A percentile compares a stretch with the other conserved stretches of the same genome.
Evolutionary conservation across 1,140 invertebrate genomes (phyloP).

Genomic region (Aphaenogaster rudis): DNA sequence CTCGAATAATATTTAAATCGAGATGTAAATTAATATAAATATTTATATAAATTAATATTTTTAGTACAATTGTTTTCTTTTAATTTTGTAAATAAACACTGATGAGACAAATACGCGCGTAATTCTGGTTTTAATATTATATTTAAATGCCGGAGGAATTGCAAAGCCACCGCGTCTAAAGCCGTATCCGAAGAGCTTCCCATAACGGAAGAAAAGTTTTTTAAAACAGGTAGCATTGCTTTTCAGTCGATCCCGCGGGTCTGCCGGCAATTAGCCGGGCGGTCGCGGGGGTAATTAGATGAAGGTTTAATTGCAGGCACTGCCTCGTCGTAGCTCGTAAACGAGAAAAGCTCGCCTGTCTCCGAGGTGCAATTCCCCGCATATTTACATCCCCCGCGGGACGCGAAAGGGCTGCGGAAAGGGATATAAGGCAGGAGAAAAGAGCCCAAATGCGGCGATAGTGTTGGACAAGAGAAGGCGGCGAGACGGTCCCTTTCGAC

Average conservation of each 20-base stretch:
- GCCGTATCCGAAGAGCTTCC: conserved; percentile 31
- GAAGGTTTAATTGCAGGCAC: conserved; percentile 84
- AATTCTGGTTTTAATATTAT: background rate
- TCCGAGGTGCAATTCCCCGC: conserved; percentile 85
- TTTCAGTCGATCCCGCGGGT: conserved; percentile 74
- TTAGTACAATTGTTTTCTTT: background rate
- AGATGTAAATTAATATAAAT: background rate
- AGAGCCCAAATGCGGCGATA: conserved; percentile 20
- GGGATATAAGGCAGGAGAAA: conserved; percentile 62
- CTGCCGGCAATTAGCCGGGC: conserved; percentile 73
- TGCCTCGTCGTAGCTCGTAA: conserved; percentile 75
- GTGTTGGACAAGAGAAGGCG: conserved; percentile 68
- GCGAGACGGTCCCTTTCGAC: conserved; percentile 69
- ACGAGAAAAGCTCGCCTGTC: conserved; percentile 81
- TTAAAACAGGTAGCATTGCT: conserved; percentile 50
- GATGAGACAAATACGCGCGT: background rate
- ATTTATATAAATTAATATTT: background rate
- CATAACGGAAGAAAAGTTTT: conserved; percentile 48
- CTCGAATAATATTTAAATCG: background rate
- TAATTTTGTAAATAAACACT: background rate
- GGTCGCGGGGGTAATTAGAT: conserved; percentile 84
- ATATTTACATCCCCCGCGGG: conserved; percentile 87
- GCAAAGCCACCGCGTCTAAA: background rate
- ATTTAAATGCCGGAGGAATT: background rate
- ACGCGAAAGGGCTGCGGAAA: conserved; percentile 59